Conservation (phyloP, 2,888 invertebrate genomes). For the Drosophila phalerata region DNA sequence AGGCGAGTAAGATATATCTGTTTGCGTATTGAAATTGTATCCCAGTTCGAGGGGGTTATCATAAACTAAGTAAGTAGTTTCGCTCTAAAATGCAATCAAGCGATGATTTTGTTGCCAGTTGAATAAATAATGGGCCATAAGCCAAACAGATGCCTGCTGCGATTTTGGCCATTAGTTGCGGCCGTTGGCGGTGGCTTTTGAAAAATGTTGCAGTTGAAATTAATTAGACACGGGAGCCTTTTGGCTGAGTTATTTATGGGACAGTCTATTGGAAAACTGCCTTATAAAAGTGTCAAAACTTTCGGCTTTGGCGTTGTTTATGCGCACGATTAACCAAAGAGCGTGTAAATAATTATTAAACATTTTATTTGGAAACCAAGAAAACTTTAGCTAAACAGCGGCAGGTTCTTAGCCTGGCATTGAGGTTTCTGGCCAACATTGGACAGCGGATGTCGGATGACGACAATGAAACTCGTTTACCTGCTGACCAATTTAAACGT, state of each 20-base stretch:
- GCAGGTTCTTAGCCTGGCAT: slow-evolving; percentile 20
- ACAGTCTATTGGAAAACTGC: slow-evolving; percentile 70
- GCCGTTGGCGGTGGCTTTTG: slow-evolving; percentile 53
- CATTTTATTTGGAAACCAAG: slow-evolving; percentile 35
- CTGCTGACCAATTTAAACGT: slow-evolving; percentile 75
- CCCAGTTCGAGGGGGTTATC: slow-evolving; percentile 13
- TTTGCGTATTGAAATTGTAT: slow-evolving; percentile 4
- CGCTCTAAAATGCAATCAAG: slow-evolving; percentile 48
- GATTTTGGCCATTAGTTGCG: slow-evolving; percentile 31
- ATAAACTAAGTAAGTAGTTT: slow-evolving; percentile 60
- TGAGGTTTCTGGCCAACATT: slow-evolving; percentile 27
- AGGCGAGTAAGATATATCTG: slow-evolving; percentile 13
- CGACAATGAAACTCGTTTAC: slow-evolving; percentile 62
- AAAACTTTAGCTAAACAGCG: background rate
- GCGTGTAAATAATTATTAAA: slow-evolving; percentile 73
- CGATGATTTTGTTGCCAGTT: slow-evolving; percentile 48
- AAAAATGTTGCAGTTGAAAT: slow-evolving; percentile 55
- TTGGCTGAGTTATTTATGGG: slow-evolving; percentile 78
- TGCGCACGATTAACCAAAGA: slow-evolving; percentile 65
- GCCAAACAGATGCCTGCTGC: slow-evolving; percentile 43
- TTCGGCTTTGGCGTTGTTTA: slow-evolving; percentile 66
- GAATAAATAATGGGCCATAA: slow-evolving; percentile 52
- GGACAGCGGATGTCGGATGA: slow-evolving; percentile 54
- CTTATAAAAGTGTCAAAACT: slow-evolving; percentile 82
- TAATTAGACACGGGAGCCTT: slow-evolving; percentile 74